Base-by-base conservation (phyloP, 2,888 invertebrate genomes). In the Coelogynopora nodosa region DNA sequence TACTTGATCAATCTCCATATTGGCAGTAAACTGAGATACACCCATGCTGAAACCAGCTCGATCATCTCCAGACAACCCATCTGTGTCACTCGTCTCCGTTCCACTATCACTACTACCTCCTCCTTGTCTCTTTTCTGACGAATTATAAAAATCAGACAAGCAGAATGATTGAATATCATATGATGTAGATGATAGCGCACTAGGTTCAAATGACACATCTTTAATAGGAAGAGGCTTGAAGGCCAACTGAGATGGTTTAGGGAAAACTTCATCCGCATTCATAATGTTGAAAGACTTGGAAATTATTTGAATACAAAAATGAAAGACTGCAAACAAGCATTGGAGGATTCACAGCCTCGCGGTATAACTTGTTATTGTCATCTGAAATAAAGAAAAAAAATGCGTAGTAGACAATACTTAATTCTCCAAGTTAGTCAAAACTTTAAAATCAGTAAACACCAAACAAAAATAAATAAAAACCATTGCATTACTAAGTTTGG, bases 11-110 rank as follows among this genome's bases (percentile, higher is more conserved):
- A 49, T 49, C 5, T 88, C 99, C 99, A 92, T 99, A 99, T 93
- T 99, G 99, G 94, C 97, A 99, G 90, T 94, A 99, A 87, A 99
- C 99, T 0, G 99, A 99, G 93, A 99, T 5, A 74, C 74, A n/a
- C 74, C 74, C 5, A 74, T 74, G 23, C 74, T 74, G 23, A 74
- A 74, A 23, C 74, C 74, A 74, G 74, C 74, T 74, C 74, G 5
- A 26, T 74, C 74, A 74, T 74, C 74, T 23, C 74, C 74, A 23
- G 74, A 74, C 74, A 74, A 74, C 2, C 74, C 74, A 74, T 74
- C 74, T 74, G 74, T 74, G 23, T 74, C 74, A 74, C 74, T 74
- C 27, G 74, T 74, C 23, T 74, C 74, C 2, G 74, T 74, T 13
- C 74, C 74, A 74, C 74, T 74, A 23, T 74, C 74, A 74, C 74